Conservation (phyloP, 1,140 invertebrate genomes). For the Drosophila ficusphila region DNA sequence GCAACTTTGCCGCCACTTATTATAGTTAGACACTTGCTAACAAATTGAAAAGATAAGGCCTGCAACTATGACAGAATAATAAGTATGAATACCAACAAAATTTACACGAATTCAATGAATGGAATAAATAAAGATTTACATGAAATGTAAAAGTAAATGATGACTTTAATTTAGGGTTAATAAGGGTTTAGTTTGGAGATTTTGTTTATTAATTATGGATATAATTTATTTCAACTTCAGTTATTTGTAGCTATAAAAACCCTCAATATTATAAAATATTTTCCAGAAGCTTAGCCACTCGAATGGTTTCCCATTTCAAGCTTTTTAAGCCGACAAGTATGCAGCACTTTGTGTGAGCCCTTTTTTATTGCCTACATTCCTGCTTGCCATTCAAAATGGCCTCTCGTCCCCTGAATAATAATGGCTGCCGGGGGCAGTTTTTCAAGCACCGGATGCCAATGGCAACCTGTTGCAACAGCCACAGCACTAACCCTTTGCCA, state of each 20-base stretch:
- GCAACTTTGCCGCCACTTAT: constrained; percentile 28
- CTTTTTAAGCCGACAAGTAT: constrained; percentile 33
- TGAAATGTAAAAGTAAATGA: constrained; percentile 59
- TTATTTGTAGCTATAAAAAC: not conserved
- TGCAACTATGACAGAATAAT: constrained; percentile 32
- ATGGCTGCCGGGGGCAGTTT: constrained; percentile 10
- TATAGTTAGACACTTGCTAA: constrained; percentile 70
- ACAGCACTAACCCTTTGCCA: not conserved
- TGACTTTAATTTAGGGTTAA: not conserved
- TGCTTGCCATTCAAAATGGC: constrained; percentile 29
- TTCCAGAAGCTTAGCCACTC: not conserved
- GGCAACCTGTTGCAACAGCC: constrained; percentile 48
- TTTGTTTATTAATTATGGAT: too few species aligned
- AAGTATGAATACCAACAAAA: constrained; percentile 56
- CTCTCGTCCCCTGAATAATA: constrained; percentile 12
- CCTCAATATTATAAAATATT: not conserved
- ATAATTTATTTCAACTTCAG: not conserved
- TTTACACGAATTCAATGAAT: constrained; percentile 70
- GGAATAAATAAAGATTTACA: constrained; percentile 75
- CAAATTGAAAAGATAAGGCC: constrained; percentile 58
- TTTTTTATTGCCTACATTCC: constrained; percentile 19
- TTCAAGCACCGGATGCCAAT: constrained; percentile 21
- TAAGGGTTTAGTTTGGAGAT: not conserved
- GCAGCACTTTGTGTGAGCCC: constrained; percentile 19
- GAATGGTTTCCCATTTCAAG: not conserved